Evolutionary conservation across 2,113 vertebrate species (phyloP), one percentile per base, ranked within the genome.

Genomic region (Actinemys pallida): DNA sequence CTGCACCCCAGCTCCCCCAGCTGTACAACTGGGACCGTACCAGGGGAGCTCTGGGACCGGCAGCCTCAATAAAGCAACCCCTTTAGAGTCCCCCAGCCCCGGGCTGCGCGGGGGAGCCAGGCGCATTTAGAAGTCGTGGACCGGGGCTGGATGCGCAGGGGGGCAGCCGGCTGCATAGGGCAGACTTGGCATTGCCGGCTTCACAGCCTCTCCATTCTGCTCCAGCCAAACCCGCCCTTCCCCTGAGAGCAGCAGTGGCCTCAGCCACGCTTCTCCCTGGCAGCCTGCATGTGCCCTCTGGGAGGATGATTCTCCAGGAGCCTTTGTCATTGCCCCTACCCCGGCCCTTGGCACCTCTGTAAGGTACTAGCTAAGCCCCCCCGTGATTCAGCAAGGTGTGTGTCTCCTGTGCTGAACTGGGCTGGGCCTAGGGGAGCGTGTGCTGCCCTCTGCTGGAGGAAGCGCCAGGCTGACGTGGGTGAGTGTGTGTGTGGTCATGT

Each of bases 101-200:
- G 4, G 35, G 35, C 16, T 69, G 35, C 9, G 2, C 5, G 2
- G 19, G 3, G 31, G 0, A 65, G 14, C 62, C 35, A 35, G 31
- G n/a, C 16, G 20, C 9, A n/a, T 11, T 20, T 72, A 22, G 65
- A n/a, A 22, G 17, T 39, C 1, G 7, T 69, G 35, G 31, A n/a
- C 8, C 8, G 19, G 35, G 19, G n/a, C 65, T 72, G 65, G 9
- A 9, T 39, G 65, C 2, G 19, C 19, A 20, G 65, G 65, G 31
- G 19, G 35, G n/a, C 17, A 39, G n/a, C n/a, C 1, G 5, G 65
- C 65, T 72, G 65, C n/a, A 22, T 22, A 39, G 62, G 62, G 6
- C 16, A 35, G 62, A 35, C 14, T 4, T 65, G 62, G 62, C 31
- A 35, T 17, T 31, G 62, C 62, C 1, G 31, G 12, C 31, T 65